Conservation (phyloP, 2,888 invertebrate species). For the Acleris holmiana region DNA sequence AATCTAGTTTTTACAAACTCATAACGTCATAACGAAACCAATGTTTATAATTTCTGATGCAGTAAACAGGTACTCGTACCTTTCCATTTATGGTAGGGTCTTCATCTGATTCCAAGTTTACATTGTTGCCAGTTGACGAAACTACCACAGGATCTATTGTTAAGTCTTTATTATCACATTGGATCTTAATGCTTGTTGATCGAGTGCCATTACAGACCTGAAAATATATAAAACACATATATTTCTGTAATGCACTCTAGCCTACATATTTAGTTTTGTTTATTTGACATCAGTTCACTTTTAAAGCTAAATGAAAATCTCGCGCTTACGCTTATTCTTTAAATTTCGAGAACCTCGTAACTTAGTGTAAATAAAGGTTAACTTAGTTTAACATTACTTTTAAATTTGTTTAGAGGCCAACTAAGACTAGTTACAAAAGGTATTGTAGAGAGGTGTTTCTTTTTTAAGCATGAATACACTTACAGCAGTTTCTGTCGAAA, state of each 20-base stretch:
- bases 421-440: slow-evolving; percentile 30
- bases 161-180: slow-evolving; percentile 1
- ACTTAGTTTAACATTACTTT: background rate
- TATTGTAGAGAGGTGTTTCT: slow-evolving; percentile 8
- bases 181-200: background rate
- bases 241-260: no score
- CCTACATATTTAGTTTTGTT: no score
- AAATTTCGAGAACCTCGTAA: no score
- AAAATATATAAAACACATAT: background rate
- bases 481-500: background rate
- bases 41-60: no score
- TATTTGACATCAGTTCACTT: no score
- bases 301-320: no score
- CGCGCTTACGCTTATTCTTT: no score
- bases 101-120: slow-evolving; percentile 49
- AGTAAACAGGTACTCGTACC: slow-evolving; percentile 16
- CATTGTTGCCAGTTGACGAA: background rate
- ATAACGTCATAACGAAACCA: no score
- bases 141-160: slow-evolving; percentile 3
- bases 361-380: no score
- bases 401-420: background rate
- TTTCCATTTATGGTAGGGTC: slow-evolving; percentile 49
- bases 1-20: no score
- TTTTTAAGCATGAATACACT: background rate
- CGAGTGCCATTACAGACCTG: slow-evolving; percentile 5